Base-by-base conservation (phyloP, 2,888 invertebrate species). In the Gymnosoma rotundatum region DNA sequence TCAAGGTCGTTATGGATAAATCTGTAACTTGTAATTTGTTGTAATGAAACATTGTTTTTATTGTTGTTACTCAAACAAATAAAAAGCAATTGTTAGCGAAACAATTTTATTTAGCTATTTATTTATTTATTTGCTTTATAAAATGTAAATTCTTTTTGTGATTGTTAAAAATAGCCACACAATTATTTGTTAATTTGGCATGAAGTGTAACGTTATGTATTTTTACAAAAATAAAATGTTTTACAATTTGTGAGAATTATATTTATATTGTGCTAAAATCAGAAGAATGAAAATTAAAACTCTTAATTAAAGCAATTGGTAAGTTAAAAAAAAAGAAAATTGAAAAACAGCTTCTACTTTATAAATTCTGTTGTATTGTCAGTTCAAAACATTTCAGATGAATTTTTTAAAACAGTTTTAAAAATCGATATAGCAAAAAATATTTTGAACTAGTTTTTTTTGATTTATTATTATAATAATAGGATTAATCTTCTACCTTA, bases 1-100 rank as follows among this genome's bases (percentile, higher is more conserved):
- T 83, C 83, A 85, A 85, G 85, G 85, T 64, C 83, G 75, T 76
- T 79, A 75, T 78, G 79, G 83, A 75, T 79, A 79, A 79, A 74
- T 56, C 32, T 60, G 4, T 50, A 50, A 60, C 38, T 48, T 0
- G 21, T 42, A 25, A 20, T 20, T 42, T 14, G 14, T 42, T 42
- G 2, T 2, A 42, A 12, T 42, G 2, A 1, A 42, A 42, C 12
- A 42, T 12, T 12, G 12, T 42, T 42, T 42, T 2, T 32, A 32
- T 32, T 32, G 12, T 42, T 42, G 42, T 42, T 42, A 12, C 42
- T 12, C 6, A 42, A 38, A 18, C 18, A 69, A 54, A 61, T 45
- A 70, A 21, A 38, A 56, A 50, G 50, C 38, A 72, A 78, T 75
- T 83, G 64, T 60, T 75, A 52, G 78, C 78, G 70, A 64, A 78